phyloP scores from a whole-genome alignment of 2,797 vertebrate species.

The Gymnoscopelus microlampas region DNA sequence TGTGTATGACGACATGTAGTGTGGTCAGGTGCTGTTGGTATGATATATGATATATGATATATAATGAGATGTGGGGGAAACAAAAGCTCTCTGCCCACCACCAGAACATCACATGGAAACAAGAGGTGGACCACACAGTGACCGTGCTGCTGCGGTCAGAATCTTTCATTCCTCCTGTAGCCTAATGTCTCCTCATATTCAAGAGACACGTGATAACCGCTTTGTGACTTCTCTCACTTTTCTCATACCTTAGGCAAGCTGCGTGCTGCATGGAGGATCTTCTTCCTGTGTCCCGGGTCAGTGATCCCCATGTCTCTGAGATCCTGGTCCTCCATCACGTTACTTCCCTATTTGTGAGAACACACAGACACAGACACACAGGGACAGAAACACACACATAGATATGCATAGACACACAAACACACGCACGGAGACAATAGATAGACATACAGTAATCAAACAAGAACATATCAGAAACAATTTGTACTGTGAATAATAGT shows the following conservation, averaged over 20 bases:
- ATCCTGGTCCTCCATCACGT: constrained; percentile 98
- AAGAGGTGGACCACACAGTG: no score
- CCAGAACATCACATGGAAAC: no score
- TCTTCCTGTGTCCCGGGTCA: constrained; percentile 93
- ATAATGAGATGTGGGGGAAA: no score
- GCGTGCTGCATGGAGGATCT: constrained; percentile 93
- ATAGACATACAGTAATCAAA: constrained; percentile 31
- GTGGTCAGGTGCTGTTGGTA: no score
- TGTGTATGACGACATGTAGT: no score
- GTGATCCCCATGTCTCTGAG: constrained; percentile 94
- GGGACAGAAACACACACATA: constrained; percentile 51
- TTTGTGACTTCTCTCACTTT: no score
- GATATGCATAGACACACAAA: constrained; percentile 5
- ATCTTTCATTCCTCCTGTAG: no score
- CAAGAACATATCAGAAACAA: constrained; percentile 17
- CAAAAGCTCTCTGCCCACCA: no score
- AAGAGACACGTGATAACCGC: no score
- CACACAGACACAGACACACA: constrained; percentile 62
- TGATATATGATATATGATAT: no score
- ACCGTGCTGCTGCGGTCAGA: no score
- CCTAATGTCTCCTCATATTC: no score
- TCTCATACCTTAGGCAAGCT: constrained; percentile 90
- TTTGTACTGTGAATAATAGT: neutral
- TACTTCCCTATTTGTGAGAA: constrained; percentile 81
- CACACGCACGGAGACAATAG: constrained; percentile 26